phyloP scores from a whole-genome alignment of 2,888 invertebrate species.

The Patella caerulea region DNA sequence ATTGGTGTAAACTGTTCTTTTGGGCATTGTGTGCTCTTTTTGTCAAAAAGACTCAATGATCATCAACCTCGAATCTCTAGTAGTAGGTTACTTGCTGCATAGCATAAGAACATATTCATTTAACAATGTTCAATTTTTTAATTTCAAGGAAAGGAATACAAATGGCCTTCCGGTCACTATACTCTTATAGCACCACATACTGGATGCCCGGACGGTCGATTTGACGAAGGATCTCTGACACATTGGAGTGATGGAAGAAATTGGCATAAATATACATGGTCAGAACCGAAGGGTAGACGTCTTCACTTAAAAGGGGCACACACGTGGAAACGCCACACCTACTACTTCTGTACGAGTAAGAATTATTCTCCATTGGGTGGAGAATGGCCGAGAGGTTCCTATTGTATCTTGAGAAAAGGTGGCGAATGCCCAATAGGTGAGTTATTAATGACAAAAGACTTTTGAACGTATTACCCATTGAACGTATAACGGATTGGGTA shows the following conservation, averaged over 20 bases:
- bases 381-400: neutral
- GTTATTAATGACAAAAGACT: neutral
- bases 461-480: too few relatives aligned
- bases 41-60: too few relatives aligned
- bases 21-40: too few relatives aligned
- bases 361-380: neutral
- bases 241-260: conserved; percentile 1
- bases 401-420: conserved; percentile 2
- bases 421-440: neutral
- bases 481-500: too few relatives aligned
- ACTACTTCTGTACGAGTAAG: neutral
- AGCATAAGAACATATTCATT: too few relatives aligned
- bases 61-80: too few relatives aligned
- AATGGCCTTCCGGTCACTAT: neutral
- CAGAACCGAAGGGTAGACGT: neutral
- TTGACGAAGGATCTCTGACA: neutral
- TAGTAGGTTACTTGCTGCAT: too few relatives aligned
- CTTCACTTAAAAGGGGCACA: neutral
- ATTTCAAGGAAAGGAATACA: neutral
- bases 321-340: neutral
- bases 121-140: too few relatives aligned
- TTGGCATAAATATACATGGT: neutral
- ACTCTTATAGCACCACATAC: neutral
- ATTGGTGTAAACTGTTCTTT: too few relatives aligned
- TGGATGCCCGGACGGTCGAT: neutral